phyloP scores from a whole-genome alignment of 2,797 vertebrate genomes.

The Hippoglossus hippoglossus region DNA sequence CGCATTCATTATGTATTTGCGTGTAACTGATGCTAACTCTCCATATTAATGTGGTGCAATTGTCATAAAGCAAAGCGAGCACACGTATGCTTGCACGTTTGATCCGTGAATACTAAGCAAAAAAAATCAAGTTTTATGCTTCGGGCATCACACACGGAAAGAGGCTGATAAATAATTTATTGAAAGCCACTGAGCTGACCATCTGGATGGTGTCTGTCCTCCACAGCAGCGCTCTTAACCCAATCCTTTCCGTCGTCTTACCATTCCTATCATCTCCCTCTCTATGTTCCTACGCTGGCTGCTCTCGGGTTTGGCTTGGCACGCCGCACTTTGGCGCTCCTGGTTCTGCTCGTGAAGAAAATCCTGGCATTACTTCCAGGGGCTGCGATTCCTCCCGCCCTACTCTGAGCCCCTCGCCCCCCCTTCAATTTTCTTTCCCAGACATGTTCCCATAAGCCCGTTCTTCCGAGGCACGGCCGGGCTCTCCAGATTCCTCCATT shows the following conservation, averaged over 20 bases:
- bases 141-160: conserved; percentile 48
- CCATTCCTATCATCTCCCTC: conserved; percentile 64
- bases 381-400: conserved; percentile 52
- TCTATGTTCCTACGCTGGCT: conserved; percentile 57
- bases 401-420: conserved; percentile 45
- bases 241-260: conserved; percentile 58
- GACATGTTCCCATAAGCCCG: conserved; percentile 74
- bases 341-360: conserved; percentile 65
- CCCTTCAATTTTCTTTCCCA: conserved; percentile 57
- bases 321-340: conserved; percentile 48
- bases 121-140: conserved; percentile 51
- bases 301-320: conserved; percentile 69
- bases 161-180: conserved; percentile 70
- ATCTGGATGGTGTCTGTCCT: conserved; percentile 73
- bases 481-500: conserved; percentile 77
- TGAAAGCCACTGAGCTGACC: conserved; percentile 74
- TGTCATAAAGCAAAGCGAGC: conserved; percentile 48
- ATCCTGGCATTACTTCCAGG: conserved; percentile 54
- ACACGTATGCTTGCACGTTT: conserved; percentile 36
- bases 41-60: conserved; percentile 51
- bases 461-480: conserved; percentile 66
- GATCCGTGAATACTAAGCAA: conserved; percentile 53
- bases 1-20: conserved; percentile 64
- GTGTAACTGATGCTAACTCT: conserved; percentile 61
- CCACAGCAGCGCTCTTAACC: conserved; percentile 48